Percentiles rank a stretch among this genome's conserved stretches.
These are phyloP conservation scores for Microcebus ravelobensis DNA, from an alignment of 2,113 vertebrate species.

Conservation along the genomic window DNA sequence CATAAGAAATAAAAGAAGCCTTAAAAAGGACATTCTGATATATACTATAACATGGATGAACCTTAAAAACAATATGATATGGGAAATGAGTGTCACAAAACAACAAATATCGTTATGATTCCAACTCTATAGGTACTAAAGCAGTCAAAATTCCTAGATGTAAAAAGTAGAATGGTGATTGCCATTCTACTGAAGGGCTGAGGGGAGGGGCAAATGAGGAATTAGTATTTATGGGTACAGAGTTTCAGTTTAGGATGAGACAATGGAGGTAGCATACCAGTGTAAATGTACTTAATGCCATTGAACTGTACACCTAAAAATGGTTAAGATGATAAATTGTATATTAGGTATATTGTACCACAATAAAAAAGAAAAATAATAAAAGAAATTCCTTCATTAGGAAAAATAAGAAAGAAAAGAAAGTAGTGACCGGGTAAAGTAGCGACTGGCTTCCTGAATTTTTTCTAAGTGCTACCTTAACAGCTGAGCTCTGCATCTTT, in stretches of 20 bases:
- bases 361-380: neutral
- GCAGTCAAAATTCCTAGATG: neutral
- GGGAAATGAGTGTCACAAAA: neutral
- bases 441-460: neutral
- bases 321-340: neutral
- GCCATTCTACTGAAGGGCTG: neutral
- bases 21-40: neutral
- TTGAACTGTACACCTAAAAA: neutral
- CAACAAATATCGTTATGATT: neutral
- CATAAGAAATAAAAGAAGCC: neutral
- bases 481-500: neutral
- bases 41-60: neutral
- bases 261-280: neutral
- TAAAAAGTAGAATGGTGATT: neutral
- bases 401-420: neutral
- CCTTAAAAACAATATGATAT: neutral
- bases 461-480: neutral
- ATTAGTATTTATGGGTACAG: neutral
- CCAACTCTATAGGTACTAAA: neutral
- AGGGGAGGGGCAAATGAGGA: neutral
- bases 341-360: neutral
- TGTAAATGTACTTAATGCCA: neutral
- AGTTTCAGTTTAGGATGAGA: neutral
- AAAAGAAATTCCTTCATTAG: neutral
- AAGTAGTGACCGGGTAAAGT: neutral